phyloP scores from a whole-genome alignment of 2,888 invertebrate species.

The Callyntrura sp. region DNA sequence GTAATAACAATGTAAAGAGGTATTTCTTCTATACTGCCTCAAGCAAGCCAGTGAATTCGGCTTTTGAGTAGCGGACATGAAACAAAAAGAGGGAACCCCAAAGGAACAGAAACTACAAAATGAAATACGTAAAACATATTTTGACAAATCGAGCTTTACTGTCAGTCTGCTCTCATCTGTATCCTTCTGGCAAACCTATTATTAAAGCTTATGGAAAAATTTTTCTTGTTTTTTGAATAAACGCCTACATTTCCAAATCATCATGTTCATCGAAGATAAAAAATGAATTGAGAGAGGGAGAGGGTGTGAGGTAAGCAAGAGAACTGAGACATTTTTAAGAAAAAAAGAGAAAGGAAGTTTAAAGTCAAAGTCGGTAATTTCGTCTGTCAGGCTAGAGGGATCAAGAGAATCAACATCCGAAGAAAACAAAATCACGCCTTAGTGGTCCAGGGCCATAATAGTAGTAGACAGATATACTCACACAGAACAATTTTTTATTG shows the following conservation, averaged over 20 bases:
- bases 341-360: conserved; percentile 37
- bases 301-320: conserved; percentile 15
- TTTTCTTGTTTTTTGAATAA: conserved; percentile 38
- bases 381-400: conserved; percentile 57
- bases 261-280: conserved; percentile 64
- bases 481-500: conserved; percentile 48
- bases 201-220: conserved; percentile 54
- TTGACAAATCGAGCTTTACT: conserved; percentile 63
- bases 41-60: conserved; percentile 34
- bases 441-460: conserved; percentile 1
- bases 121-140: conserved; percentile 42
- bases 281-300: conserved; percentile 47
- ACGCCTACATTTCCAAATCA: conserved; percentile 65
- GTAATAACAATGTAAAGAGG: not conserved
- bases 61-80: not conserved
- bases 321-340: not conserved
- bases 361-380: conserved; percentile 57
- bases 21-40: conserved; percentile 32
- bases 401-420: conserved; percentile 44
- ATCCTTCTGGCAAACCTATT: conserved; percentile 62
- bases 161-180: conserved; percentile 63
- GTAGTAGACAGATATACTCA: not conserved
- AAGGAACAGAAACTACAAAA: conserved; percentile 18
- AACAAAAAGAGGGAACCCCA: not conserved
- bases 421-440: conserved; percentile 62